Evolutionary conservation across 2,888 invertebrate genomes (phyloP).

Genomic region (Quadriops clusia): DNA sequence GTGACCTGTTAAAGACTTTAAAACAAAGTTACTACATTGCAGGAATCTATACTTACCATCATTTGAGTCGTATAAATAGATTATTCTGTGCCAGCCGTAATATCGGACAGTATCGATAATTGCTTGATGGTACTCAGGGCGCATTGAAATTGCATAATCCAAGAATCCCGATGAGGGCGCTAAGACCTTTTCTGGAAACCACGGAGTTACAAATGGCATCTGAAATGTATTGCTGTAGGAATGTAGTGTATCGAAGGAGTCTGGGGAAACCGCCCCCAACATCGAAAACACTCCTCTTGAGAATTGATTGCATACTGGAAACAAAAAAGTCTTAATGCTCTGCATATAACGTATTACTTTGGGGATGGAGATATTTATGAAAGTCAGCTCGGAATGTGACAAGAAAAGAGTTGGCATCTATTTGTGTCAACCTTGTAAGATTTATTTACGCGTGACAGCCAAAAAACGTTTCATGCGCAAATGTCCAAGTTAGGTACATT

Average conservation of each 20-base stretch:
- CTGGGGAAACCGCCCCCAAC: constrained; percentile 83
- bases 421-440: no score
- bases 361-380: no score
- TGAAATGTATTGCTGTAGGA: constrained; percentile 92
- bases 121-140: constrained; percentile 91
- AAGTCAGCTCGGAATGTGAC: no score
- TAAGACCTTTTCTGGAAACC: constrained; percentile 87
- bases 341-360: neutral
- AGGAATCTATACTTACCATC: constrained; percentile 85
- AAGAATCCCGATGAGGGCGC: constrained; percentile 80
- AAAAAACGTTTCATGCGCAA: no score
- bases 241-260: constrained; percentile 88
- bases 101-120: constrained; percentile 88
- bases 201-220: constrained; percentile 88
- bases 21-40: no score
- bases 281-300: constrained; percentile 80
- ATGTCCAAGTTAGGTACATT: no score
- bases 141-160: constrained; percentile 85
- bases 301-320: constrained; percentile 81
- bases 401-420: no score
- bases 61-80: constrained; percentile 84
- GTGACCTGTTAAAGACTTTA: no score
- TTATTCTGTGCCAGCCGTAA: constrained; percentile 83
- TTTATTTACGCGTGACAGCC: no score
- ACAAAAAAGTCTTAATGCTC: constrained; percentile 10